Conservation (phyloP, 2,888 invertebrate species). For the Lampropteryx suffumata region DNA sequence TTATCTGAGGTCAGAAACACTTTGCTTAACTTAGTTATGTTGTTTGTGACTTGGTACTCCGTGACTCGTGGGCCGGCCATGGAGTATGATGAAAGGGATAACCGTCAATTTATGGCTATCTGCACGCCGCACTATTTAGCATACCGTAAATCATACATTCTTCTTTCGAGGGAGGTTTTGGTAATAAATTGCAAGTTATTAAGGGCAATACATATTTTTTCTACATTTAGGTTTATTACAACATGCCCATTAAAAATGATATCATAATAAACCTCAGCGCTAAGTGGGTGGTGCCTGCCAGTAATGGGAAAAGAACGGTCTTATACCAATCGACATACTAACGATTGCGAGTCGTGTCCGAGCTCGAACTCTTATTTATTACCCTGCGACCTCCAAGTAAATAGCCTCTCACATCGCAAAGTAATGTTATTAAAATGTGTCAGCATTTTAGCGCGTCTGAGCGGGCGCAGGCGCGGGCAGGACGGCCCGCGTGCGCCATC, state of each 20-base stretch:
- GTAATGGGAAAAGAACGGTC: conserved; percentile 70
- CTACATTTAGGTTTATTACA: conserved; percentile 16
- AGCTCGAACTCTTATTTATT: conserved; percentile 78
- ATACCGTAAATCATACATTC: conserved; percentile 21
- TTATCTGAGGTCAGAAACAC: conserved; percentile 69
- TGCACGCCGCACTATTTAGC: conserved; percentile 18
- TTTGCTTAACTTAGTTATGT: conserved; percentile 58
- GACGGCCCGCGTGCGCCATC: conserved; percentile 65
- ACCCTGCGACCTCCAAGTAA: conserved; percentile 74
- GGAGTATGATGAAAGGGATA: conserved; percentile 56
- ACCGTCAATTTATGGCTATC: conserved; percentile 43
- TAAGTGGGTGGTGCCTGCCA: conserved; percentile 32
- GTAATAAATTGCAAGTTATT: conserved; percentile 1
- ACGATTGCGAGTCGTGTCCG: conserved; percentile 70
- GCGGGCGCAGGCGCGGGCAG: conserved; percentile 48
- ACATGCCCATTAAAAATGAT: conserved; percentile 32
- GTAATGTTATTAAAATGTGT: conserved; percentile 83
- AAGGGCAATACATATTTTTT: not conserved
- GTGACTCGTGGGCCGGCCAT: conserved; percentile 43
- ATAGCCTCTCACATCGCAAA: conserved; percentile 76
- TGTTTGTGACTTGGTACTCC: conserved; percentile 63
- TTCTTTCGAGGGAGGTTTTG: conserved; percentile 6
- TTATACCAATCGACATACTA: conserved; percentile 66
- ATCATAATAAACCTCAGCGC: conserved; percentile 34
- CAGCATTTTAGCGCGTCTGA: conserved; percentile 71